Percentiles rank a stretch among this genome's conserved stretches.
Evolutionary conservation across 2,888 invertebrate genomes (phyloP).

Genomic region (Stenoptilia bipunctidactyla): DNA sequence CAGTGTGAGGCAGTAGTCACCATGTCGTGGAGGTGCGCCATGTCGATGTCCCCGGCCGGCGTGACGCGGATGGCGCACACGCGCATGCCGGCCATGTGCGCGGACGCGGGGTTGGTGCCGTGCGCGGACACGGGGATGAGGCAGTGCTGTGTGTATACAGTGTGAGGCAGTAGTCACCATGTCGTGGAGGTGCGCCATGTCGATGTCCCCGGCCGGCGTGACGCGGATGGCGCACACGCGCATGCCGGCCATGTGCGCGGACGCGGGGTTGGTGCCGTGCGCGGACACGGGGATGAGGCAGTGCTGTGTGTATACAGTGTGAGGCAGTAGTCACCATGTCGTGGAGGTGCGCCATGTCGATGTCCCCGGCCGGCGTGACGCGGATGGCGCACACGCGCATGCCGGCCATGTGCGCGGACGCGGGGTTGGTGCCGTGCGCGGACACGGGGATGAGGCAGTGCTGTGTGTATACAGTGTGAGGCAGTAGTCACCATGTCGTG

Average conservation of each 20-base stretch:
- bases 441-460: slow-evolving; percentile 97
- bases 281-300: slow-evolving; percentile 98
- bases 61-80: slow-evolving; percentile 90
- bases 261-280: slow-evolving; percentile 99
- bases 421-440: slow-evolving; percentile 99
- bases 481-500: slow-evolving; percentile 77
- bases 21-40: slow-evolving; percentile 89
- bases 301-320: no score
- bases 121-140: slow-evolving; percentile 98
- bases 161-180: slow-evolving; percentile 76
- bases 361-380: slow-evolving; percentile 87
- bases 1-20: no score
- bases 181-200: slow-evolving; percentile 88
- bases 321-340: slow-evolving; percentile 77
- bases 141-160: no score
- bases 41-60: slow-evolving; percentile 91
- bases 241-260: slow-evolving; percentile 99
- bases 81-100: slow-evolving; percentile 99
- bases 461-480: no score
- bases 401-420: slow-evolving; percentile 99
- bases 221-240: slow-evolving; percentile 91
- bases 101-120: slow-evolving; percentile 99
- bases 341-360: slow-evolving; percentile 91
- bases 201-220: slow-evolving; percentile 88
- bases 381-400: slow-evolving; percentile 94